Percentiles rank a stretch among this genome's conserved stretches.
Conservation (phyloP, 2,797 vertebrate species). For the Australoheros facetus region DNA sequence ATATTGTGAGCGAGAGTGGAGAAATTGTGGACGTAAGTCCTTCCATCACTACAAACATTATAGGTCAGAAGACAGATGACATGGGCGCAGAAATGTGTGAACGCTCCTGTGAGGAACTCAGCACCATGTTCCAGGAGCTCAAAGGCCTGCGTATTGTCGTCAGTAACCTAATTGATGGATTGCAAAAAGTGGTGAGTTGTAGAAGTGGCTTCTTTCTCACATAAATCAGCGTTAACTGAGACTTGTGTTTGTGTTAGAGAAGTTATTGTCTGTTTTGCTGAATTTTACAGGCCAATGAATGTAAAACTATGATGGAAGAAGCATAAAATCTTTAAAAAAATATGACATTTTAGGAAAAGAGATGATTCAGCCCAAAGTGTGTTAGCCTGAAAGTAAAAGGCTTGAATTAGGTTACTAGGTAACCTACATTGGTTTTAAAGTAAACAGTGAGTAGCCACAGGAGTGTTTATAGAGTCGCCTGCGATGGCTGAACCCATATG, state of each 20-base stretch:
- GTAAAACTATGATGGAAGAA: conserved; percentile 13
- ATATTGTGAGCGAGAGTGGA: conserved; percentile 86
- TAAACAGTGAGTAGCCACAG: conserved; percentile 67
- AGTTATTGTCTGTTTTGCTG: conserved; percentile 11
- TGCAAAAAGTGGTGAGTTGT: conserved; percentile 91
- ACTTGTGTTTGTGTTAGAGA: conserved; percentile 36
- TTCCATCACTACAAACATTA: conserved; percentile 83
- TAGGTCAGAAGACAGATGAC: conserved; percentile 82
- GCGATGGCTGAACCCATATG: conserved; percentile 62
- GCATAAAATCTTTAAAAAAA: conserved; percentile 14
- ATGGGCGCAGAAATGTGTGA: conserved; percentile 86
- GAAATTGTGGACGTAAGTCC: conserved; percentile 89
- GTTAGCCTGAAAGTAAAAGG: conserved; percentile 29
- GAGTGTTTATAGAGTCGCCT: conserved; percentile 65
- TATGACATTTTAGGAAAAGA: conserved; percentile 39
- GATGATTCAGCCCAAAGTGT: conserved; percentile 16
- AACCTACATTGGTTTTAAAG: conserved; percentile 66
- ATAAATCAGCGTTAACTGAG: conserved; percentile 25
- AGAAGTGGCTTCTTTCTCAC: background rate
- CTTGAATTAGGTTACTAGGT: conserved; percentile 67
- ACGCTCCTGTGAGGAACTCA: conserved; percentile 93
- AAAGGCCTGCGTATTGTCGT: conserved; percentile 90
- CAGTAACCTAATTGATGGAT: conserved; percentile 89
- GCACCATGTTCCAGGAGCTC: conserved; percentile 92
- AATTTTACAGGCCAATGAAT: conserved; percentile 23